Evolutionary conservation across 2,113 vertebrate species (phyloP).

Genomic region (Cyprinodon tularosa): DNA sequence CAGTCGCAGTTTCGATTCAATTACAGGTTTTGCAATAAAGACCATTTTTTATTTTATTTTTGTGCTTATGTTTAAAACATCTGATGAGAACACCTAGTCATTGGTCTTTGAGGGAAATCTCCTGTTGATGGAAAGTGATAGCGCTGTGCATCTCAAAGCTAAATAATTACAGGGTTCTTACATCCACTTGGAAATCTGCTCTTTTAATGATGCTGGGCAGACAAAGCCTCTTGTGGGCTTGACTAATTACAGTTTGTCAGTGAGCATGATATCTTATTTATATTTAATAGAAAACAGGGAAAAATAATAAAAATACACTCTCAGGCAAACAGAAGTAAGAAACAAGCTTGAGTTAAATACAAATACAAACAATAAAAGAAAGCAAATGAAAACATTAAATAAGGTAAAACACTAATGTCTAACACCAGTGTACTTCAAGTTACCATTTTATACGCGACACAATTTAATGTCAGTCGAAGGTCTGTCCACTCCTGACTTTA

Average conservation of each 20-base stretch:
- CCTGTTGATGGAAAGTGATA: constrained; percentile 41
- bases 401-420: background rate
- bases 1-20: constrained; percentile 33
- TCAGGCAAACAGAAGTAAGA: background rate
- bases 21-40: constrained; percentile 37
- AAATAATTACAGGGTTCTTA: constrained; percentile 65
- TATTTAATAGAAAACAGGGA: background rate
- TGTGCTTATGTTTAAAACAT: background rate
- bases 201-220: constrained; percentile 29
- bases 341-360: background rate
- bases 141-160: constrained; percentile 44
- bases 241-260: constrained; percentile 57
- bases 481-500: constrained; percentile 50
- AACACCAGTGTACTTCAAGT: constrained; percentile 37
- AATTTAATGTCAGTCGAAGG: constrained; percentile 41
- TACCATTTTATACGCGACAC: constrained; percentile 34
- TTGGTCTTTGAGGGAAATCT: constrained; percentile 21
- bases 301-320: background rate
- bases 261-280: background rate
- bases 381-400: background rate
- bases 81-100: constrained; percentile 9
- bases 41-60: background rate
- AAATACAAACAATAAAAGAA: background rate
- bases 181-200: constrained; percentile 26
- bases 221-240: constrained; percentile 40